Conservation (phyloP, 2,113 vertebrate species). For the Centropus unirufus region DNA sequence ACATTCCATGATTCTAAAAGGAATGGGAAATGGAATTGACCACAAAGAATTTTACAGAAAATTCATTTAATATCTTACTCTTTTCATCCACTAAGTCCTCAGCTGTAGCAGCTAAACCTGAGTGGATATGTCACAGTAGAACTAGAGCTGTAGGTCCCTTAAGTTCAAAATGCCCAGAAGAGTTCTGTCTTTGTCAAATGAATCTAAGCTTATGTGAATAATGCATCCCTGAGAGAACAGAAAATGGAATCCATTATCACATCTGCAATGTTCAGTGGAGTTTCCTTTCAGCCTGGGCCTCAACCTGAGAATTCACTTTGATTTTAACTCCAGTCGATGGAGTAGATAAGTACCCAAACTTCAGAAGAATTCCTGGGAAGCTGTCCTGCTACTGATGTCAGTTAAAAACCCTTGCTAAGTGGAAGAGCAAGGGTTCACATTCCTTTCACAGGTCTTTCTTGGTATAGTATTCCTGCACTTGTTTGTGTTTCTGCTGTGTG, state of each 20-base stretch:
- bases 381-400: not conserved
- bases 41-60: not conserved
- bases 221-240: not conserved
- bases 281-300: not conserved
- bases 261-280: not conserved
- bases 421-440: not conserved
- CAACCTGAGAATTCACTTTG: not conserved
- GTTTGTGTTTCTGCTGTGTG: not conserved
- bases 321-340: not conserved
- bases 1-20: not conserved
- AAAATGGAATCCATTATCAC: slow-evolving; percentile 4
- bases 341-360: not conserved
- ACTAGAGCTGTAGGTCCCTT: not conserved
- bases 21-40: not conserved
- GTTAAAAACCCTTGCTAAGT: not conserved
- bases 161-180: not conserved
- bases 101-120: not conserved
- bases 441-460: not conserved
- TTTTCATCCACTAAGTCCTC: not conserved
- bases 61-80: not conserved
- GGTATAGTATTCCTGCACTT: not conserved
- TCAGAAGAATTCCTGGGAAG: not conserved
- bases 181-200: not conserved
- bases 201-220: slow-evolving; percentile 16
- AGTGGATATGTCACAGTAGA: not conserved